phyloP scores from a whole-genome alignment of 2,113 vertebrate species.

The Elephantulus edwardii region DNA sequence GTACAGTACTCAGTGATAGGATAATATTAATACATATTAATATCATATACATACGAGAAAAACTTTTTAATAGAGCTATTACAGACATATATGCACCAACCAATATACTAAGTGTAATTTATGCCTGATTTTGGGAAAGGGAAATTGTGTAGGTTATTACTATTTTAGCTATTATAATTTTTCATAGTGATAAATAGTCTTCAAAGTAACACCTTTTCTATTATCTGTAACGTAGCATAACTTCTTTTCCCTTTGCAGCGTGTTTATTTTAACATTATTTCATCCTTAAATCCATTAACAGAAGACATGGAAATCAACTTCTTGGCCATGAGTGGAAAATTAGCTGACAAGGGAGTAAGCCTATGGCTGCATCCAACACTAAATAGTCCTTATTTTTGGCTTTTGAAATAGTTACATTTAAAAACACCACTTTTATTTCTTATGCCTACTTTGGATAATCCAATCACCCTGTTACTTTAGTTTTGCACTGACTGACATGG shows the following conservation, averaged over 20 bases:
- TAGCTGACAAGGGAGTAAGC: background rate
- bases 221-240: background rate
- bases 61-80: too few species aligned
- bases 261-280: background rate
- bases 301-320: background rate
- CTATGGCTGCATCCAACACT: background rate
- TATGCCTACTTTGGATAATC: too few species aligned
- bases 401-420: background rate
- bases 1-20: too few species aligned
- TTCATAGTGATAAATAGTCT: background rate
- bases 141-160: background rate
- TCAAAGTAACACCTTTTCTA: background rate
- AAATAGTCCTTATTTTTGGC: background rate
- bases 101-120: too few species aligned
- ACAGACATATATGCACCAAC: too few species aligned
- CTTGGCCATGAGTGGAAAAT: background rate
- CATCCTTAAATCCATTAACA: too few species aligned
- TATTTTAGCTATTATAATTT: background rate
- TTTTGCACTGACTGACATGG: background rate
- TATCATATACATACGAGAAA: too few species aligned
- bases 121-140: background rate
- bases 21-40: too few species aligned
- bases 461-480: rapidly evolving
- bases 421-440: rapidly evolving
- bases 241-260: too few species aligned